A percentile compares a stretch with the other conserved stretches of the same genome.
phyloP scores from a whole-genome alignment of 2,888 invertebrate species.

The Aporophyla lueneburgensis region DNA sequence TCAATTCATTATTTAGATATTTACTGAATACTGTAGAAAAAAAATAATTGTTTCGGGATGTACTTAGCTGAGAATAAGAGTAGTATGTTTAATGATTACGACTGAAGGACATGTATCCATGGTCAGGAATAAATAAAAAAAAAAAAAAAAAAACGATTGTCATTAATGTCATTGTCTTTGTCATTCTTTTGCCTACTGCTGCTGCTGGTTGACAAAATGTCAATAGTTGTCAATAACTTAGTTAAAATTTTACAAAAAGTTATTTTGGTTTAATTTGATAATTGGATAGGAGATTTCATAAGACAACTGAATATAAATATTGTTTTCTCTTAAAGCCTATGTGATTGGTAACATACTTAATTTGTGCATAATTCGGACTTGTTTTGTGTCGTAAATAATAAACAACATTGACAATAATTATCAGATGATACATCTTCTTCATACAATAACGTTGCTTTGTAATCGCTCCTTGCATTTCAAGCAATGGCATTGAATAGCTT shows the following conservation, averaged over 20 bases:
- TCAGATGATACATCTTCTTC: neutral
- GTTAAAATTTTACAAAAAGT: neutral
- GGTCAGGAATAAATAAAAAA: too few relatives aligned
- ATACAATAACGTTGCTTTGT: neutral
- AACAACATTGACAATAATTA: constrained; percentile 29
- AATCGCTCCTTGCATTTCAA: neutral
- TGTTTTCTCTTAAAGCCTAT: neutral
- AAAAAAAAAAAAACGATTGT: neutral
- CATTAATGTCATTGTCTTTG: constrained; percentile 13
- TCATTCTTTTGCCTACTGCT: neutral
- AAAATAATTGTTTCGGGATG: too few relatives aligned
- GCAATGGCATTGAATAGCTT: neutral
- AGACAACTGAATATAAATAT: neutral
- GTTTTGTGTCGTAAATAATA: constrained; percentile 2
- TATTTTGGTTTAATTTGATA: neutral
- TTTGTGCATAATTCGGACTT: neutral
- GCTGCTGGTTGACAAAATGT: neutral
- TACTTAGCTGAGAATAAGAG: too few relatives aligned
- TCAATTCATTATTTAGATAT: too few relatives aligned
- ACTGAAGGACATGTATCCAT: too few relatives aligned
- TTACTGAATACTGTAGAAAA: too few relatives aligned
- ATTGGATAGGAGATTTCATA: neutral
- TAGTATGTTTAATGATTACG: too few relatives aligned
- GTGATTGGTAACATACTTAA: neutral
- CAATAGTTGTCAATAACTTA: neutral